Conservation (phyloP, 1,140 invertebrate genomes). For the Cyphomyrmex costatus region DNA sequence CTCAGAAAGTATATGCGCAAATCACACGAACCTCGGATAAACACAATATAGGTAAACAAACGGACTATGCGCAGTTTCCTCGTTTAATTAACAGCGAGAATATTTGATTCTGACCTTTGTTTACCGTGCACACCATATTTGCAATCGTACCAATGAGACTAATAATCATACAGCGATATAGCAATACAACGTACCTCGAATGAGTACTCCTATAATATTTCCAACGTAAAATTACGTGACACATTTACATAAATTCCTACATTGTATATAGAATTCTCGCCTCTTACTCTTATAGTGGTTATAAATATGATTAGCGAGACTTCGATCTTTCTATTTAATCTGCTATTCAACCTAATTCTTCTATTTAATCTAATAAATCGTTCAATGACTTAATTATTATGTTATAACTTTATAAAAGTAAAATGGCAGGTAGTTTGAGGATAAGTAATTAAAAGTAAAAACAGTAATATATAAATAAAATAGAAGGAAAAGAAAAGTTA, state of each 20-base stretch:
- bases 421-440: not conserved
- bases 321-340: not conserved
- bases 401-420: not conserved
- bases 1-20: slow-evolving; percentile 46
- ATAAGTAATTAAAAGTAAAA: not conserved
- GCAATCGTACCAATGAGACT: slow-evolving; percentile 58
- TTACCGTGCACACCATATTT: slow-evolving; percentile 55
- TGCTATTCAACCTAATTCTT: no score
- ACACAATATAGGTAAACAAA: slow-evolving; percentile 39
- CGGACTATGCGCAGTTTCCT: slow-evolving; percentile 43
- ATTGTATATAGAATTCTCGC: not conserved
- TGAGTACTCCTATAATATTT: slow-evolving; percentile 18
- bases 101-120: slow-evolving; percentile 63
- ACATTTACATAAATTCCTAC: slow-evolving; percentile 11
- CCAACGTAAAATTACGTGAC: slow-evolving; percentile 24
- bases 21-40: not conserved
- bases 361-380: not conserved
- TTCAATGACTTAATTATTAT: not conserved
- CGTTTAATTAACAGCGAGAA: slow-evolving; percentile 62
- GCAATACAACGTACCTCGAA: slow-evolving; percentile 31
- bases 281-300: not conserved
- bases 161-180: slow-evolving; percentile 57
- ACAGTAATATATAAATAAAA: not conserved
- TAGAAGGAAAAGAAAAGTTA: not conserved
- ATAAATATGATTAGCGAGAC: not conserved